A percentile compares a stretch with the other conserved stretches of the same genome.
Evolutionary conservation across 2,797 vertebrate genomes (phyloP).

Genomic region (Gymnoscopelus microlampas): DNA sequence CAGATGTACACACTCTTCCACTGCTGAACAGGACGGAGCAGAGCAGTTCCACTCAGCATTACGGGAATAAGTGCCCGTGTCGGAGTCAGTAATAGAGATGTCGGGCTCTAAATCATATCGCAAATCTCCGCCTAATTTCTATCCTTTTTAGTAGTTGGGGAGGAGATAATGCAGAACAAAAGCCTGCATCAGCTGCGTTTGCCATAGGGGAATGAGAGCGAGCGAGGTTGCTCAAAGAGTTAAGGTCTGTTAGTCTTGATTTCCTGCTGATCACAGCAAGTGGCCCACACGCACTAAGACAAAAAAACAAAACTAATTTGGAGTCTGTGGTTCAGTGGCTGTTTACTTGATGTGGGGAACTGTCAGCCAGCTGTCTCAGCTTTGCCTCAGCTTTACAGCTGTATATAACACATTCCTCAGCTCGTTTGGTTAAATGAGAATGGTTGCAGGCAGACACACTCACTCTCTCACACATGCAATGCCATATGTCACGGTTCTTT

Average conservation of each 20-base stretch:
- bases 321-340: constrained; percentile 38
- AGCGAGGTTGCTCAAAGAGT: no score
- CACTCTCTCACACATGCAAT: constrained; percentile 7
- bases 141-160: no score
- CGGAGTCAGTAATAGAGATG: no score
- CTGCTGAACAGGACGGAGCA: no score
- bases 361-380: constrained; percentile 59
- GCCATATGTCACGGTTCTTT: neutral
- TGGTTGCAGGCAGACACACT: neutral
- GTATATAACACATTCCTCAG: constrained; percentile 29
- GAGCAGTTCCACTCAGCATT: no score
- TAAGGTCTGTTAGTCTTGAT: neutral
- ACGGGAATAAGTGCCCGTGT: no score
- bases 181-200: no score
- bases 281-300: constrained; percentile 25
- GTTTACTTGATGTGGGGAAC: constrained; percentile 54
- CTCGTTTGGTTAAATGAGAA: neutral
- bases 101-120: no score
- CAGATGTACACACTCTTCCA: no score
- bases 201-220: no score
- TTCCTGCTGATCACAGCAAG: constrained; percentile 30
- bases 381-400: constrained; percentile 12
- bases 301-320: constrained; percentile 39
- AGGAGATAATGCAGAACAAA: no score
- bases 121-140: no score